Evolutionary conservation across 2,113 vertebrate species (phyloP).

Genomic region (Ailurus styani): DNA sequence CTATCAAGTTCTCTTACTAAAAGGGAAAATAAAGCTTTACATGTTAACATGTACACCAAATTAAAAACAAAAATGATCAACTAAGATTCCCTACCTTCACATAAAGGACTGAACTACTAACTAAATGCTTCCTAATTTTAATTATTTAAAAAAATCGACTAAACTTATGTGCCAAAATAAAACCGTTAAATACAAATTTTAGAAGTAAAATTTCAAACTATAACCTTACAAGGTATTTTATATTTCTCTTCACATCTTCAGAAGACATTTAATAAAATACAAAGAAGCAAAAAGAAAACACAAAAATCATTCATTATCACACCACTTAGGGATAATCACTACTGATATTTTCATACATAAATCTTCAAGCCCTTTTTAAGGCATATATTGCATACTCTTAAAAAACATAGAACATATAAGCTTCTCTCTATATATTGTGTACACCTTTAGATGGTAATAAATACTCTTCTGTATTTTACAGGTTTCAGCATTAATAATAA

Average conservation of each 20-base stretch:
- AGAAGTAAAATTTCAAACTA: conserved; percentile 42
- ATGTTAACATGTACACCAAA: not conserved
- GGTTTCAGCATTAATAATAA: not conserved
- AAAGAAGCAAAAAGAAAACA: conserved; percentile 35
- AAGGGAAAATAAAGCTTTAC: conserved; percentile 17
- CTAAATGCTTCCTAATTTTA: not conserved
- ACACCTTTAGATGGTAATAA: not conserved
- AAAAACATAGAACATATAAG: not conserved
- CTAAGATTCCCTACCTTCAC: not conserved
- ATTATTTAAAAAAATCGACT: not conserved
- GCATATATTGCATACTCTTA: not conserved
- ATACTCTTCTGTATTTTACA: not conserved
- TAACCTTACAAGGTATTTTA: not conserved
- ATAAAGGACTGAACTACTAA: not conserved
- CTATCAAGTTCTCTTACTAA: not conserved
- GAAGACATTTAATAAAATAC: conserved; percentile 9
- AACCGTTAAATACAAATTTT: not conserved
- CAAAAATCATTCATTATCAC: not conserved
- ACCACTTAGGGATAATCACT: not conserved
- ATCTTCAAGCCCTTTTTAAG: not conserved
- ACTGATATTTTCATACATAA: not conserved
- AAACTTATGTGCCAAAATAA: conserved; percentile 33
- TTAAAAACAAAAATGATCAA: conserved; percentile 16
- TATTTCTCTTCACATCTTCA: not conserved
- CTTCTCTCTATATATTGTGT: not conserved